Percentiles rank a stretch among this genome's conserved stretches.
Evolutionary conservation across 2,888 invertebrate genomes (phyloP).

Genomic region (Dorcus hopei): DNA sequence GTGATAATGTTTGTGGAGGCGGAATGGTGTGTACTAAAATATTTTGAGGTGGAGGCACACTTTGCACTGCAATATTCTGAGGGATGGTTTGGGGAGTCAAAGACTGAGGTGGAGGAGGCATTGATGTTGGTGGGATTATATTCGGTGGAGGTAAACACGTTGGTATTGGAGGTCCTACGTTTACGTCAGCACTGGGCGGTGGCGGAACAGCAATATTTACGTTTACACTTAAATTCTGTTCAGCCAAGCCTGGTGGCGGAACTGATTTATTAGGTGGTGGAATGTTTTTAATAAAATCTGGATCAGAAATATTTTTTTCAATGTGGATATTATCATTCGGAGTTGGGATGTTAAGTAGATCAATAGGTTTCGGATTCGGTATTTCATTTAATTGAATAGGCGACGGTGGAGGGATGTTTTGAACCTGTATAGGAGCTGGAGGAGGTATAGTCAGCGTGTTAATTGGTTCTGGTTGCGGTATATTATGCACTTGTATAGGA

Average conservation of each 20-base stretch:
- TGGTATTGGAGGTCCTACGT: constrained; percentile 18
- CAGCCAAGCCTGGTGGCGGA: constrained; percentile 44
- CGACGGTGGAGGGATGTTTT: constrained; percentile 61
- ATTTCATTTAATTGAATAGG: constrained; percentile 60
- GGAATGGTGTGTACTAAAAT: constrained; percentile 36
- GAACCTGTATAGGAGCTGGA: constrained; percentile 52
- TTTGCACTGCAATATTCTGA: constrained; percentile 25
- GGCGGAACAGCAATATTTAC: constrained; percentile 34
- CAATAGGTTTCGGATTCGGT: constrained; percentile 60
- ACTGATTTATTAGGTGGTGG: constrained; percentile 49
- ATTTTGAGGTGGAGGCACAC: constrained; percentile 31
- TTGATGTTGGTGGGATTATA: constrained; percentile 29
- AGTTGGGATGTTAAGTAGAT: constrained; percentile 56
- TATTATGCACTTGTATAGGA: constrained; percentile 48
- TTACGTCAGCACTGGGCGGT: constrained; percentile 4
- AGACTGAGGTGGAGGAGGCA: constrained; percentile 28
- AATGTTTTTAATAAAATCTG: constrained; percentile 48
- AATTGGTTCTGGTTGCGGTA: constrained; percentile 56
- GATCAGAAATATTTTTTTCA: constrained; percentile 38
- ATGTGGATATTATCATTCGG: constrained; percentile 39
- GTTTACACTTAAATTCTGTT: constrained; percentile 31
- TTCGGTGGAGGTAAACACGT: constrained; percentile 31
- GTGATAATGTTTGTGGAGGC: constrained; percentile 24
- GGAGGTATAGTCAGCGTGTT: constrained; percentile 52
- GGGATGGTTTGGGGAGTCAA: constrained; percentile 14